Evolutionary conservation across 2,113 vertebrate genomes (phyloP).

Genomic region (pig (Sus scrofa)): T2T-Sscrofa CM000812.6:588501-589000

Average conservation of each 20-base stretch:
- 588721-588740: neutral
- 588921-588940: neutral
- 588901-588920: accelerated
- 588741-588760: neutral
- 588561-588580: accelerated
- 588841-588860: too few relatives aligned
- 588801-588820: too few relatives aligned
- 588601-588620: neutral
- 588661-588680: neutral
- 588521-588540: accelerated
- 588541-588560: accelerated
- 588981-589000: accelerated
- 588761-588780: neutral
- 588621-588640: neutral
- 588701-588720: neutral
- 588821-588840: neutral
- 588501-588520: neutral
- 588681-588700: neutral
- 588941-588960: neutral
- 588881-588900: neutral
- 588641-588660: neutral
- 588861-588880: accelerated
- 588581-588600: too few relatives aligned
- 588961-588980: neutral
- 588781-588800: neutral